Conservation (phyloP, 2,797 vertebrate genomes). For the Sebastes flavidus region DNA sequence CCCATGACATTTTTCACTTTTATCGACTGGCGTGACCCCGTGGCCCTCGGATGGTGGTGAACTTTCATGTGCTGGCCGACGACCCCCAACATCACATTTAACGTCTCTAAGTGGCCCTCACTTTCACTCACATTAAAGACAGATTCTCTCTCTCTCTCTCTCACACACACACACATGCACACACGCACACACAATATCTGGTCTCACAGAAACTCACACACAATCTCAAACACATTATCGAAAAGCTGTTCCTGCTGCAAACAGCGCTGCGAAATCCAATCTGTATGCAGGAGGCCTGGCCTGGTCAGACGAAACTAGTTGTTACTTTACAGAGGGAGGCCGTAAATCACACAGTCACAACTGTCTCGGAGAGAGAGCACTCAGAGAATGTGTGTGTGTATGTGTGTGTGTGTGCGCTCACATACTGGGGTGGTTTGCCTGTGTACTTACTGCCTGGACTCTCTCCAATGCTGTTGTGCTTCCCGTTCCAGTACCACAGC, state of each 20-base stretch:
- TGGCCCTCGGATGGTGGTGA: conserved; percentile 73
- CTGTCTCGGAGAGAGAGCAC: conserved; percentile 63
- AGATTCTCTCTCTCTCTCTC: conserved; percentile 20
- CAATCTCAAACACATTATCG: conserved; percentile 60
- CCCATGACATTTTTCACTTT: conserved; percentile 82
- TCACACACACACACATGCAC: conserved; percentile 15
- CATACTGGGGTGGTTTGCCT: neutral
- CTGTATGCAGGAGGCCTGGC: conserved; percentile 75
- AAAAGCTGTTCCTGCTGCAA: conserved; percentile 65
- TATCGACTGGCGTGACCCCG: conserved; percentile 75
- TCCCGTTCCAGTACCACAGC: conserved; percentile 99
- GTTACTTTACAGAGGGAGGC: conserved; percentile 79
- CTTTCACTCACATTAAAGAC: conserved; percentile 79
- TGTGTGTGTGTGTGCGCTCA: neutral
- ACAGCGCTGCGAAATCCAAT: conserved; percentile 78
- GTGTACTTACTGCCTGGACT: conserved; percentile 87
- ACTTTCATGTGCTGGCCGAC: conserved; percentile 72
- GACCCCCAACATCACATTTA: conserved; percentile 75
- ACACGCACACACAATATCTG: conserved; percentile 17
- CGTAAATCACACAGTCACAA: conserved; percentile 78
- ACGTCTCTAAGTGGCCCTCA: conserved; percentile 79
- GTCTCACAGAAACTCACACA: conserved; percentile 42
- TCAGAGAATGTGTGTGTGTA: conserved; percentile 16
- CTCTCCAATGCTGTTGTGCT: conserved; percentile 91
- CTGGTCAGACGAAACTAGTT: conserved; percentile 81